phyloP scores from a whole-genome alignment of 35 echinoderm and acorn worm genomes.

The Ptychodera flava region DNA sequence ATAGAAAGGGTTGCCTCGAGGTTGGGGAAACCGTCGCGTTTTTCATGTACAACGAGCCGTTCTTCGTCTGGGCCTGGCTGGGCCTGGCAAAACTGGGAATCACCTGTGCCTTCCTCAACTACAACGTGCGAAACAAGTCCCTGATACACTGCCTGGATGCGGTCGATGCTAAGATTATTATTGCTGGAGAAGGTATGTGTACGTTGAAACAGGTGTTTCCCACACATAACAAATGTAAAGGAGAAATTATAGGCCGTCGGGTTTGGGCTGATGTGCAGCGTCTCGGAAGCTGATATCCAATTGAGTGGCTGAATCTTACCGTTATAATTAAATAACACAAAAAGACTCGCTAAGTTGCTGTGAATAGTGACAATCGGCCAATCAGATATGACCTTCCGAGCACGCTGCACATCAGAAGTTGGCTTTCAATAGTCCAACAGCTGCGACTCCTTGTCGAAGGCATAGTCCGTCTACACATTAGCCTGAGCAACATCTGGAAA shows the following conservation, averaged over 20 bases:
- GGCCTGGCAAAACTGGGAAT: slow-evolving; percentile 63
- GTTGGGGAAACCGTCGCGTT: slow-evolving; percentile 55
- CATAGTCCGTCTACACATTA: no score
- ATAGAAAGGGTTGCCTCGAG: neutral
- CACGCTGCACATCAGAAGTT: no score
- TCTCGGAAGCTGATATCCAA: no score
- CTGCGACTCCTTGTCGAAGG: no score
- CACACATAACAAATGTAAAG: neutral
- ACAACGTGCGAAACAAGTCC: slow-evolving; percentile 45
- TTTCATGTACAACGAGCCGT: slow-evolving; percentile 77
- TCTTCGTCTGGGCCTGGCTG: slow-evolving; percentile 45
- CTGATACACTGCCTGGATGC: slow-evolving; percentile 68
- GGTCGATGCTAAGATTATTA: slow-evolving; percentile 40
- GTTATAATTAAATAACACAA: neutral
- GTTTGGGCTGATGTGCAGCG: no score
- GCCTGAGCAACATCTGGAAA: no score
- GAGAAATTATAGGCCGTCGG: no score
- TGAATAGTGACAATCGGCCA: neutral
- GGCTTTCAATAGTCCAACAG: no score
- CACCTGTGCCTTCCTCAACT: slow-evolving; percentile 53
- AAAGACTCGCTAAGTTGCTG: no score
- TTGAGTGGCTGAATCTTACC: neutral
- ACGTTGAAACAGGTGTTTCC: neutral
- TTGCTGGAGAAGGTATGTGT: slow-evolving; percentile 20
- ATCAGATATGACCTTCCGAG: no score